Evolutionary conservation across 2,888 invertebrate species (phyloP).

Genomic region (Quadroppia sp.): DNA sequence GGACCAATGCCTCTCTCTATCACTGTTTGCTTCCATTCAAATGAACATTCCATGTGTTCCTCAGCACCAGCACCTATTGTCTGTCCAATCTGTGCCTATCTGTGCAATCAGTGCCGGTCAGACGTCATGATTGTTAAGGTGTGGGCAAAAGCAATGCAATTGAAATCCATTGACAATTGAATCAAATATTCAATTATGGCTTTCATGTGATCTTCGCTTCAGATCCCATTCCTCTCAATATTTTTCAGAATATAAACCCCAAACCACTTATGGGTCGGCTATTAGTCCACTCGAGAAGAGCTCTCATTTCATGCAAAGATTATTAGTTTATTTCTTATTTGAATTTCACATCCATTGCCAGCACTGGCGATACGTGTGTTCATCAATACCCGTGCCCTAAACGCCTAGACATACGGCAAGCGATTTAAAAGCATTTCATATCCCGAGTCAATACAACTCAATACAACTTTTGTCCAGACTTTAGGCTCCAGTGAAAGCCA

Average conservation of each 20-base stretch:
- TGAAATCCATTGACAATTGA: not conserved
- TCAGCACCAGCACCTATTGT: not conserved
- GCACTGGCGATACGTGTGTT: not conserved
- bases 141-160: not conserved
- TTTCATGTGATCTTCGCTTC: not conserved
- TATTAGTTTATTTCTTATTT: not conserved
- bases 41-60: constrained; percentile 12
- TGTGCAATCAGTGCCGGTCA: not conserved
- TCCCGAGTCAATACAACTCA: too few species aligned
- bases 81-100: not conserved
- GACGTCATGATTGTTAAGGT: constrained; percentile 13
- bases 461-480: not conserved
- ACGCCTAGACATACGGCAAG: not conserved
- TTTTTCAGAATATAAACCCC: too few species aligned
- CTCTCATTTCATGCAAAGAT: not conserved
- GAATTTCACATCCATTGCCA: not conserved
- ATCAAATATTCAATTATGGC: not conserved
- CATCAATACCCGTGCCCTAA: not conserved
- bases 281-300: not conserved
- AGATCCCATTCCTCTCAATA: too few species aligned
- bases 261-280: not conserved
- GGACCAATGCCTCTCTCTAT: not conserved
- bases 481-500: not conserved
- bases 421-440: not conserved
- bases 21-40: not conserved